These are phyloP conservation scores for Troides aeacus DNA, from an alignment of 2,888 invertebrate species.

Conservation along the genomic window DNA sequence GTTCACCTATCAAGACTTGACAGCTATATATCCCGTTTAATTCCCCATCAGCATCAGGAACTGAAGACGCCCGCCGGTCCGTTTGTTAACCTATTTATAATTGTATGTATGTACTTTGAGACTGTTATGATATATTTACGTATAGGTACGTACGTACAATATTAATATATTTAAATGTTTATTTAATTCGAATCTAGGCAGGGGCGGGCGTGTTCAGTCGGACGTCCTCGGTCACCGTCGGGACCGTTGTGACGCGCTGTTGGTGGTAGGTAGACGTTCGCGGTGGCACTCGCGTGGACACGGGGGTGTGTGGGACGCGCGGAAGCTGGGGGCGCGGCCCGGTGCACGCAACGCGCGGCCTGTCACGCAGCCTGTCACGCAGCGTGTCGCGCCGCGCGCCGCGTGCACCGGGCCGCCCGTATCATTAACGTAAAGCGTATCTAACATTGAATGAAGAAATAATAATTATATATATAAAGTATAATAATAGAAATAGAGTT, in stretches of 20 bases:
- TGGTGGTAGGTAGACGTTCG: slow-evolving; percentile 17
- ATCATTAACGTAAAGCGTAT: slow-evolving; percentile 74
- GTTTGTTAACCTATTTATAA: slow-evolving; percentile 77
- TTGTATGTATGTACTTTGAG: slow-evolving; percentile 79
- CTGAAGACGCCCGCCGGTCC: slow-evolving; percentile 53
- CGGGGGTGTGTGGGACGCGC: slow-evolving; percentile 36
- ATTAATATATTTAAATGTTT: slow-evolving; percentile 68
- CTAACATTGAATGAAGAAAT: slow-evolving; percentile 74
- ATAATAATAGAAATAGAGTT: slow-evolving; percentile 79
- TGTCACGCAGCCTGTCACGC: slow-evolving; percentile 40
- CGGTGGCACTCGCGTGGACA: slow-evolving; percentile 34
- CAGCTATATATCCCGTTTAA: slow-evolving; percentile 61
- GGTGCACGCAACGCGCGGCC: slow-evolving; percentile 31
- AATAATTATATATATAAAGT: slow-evolving; percentile 75
- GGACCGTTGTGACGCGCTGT: too few relatives aligned
- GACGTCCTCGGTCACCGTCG: slow-evolving; percentile 39
- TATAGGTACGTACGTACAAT: slow-evolving; percentile 77
- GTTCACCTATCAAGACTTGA: slow-evolving; percentile 58
- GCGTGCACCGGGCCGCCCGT: slow-evolving; percentile 44
- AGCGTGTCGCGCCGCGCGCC: slow-evolving; percentile 56
- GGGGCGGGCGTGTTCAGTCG: slow-evolving; percentile 59
- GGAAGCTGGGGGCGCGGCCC: slow-evolving; percentile 37
- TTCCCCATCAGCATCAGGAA: slow-evolving; percentile 38
- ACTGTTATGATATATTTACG: slow-evolving; percentile 75
- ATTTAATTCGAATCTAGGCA: slow-evolving; percentile 73